These are phyloP conservation scores for Clarias batrachus DNA, from an alignment of 2,113 vertebrate genomes.

Conservation along the genomic window DNA sequence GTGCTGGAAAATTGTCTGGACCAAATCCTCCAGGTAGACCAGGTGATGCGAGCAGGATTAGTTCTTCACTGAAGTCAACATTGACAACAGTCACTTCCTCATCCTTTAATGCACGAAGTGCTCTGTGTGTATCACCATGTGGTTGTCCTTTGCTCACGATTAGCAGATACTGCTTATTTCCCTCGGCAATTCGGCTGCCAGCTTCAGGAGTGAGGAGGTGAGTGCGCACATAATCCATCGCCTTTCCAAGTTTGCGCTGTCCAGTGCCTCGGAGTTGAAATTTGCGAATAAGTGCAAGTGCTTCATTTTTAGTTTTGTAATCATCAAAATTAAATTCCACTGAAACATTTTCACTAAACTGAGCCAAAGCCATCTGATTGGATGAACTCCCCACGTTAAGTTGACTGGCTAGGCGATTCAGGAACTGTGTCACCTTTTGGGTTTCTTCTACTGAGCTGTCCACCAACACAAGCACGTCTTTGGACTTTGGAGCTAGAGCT, in stretches of 20 bases:
- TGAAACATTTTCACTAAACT: conserved; percentile 64
- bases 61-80: conserved; percentile 61
- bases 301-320: conserved; percentile 62
- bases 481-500: conserved; percentile 69
- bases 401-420: conserved; percentile 58
- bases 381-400: conserved; percentile 68
- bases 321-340: conserved; percentile 75
- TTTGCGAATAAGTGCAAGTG: conserved; percentile 47
- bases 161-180: conserved; percentile 70
- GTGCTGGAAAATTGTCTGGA: conserved; percentile 56
- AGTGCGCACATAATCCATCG: conserved; percentile 63
- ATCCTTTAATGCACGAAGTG: conserved; percentile 62
- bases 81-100: conserved; percentile 68
- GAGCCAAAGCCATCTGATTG: conserved; percentile 75
- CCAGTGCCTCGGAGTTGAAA: conserved; percentile 53
- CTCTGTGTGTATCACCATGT: conserved; percentile 57
- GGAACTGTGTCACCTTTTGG: conserved; percentile 57
- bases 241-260: conserved; percentile 60
- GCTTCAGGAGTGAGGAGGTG: conserved; percentile 65
- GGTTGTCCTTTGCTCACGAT: conserved; percentile 74
- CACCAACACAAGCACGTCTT: conserved; percentile 80
- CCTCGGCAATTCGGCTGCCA: conserved; percentile 69
- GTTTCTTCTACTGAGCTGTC: conserved; percentile 67
- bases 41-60: neutral
- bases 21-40: neutral